Evolutionary conservation across 2,797 vertebrate species (phyloP).

Genomic region (Odontamblyopus lacepedii): DNA sequence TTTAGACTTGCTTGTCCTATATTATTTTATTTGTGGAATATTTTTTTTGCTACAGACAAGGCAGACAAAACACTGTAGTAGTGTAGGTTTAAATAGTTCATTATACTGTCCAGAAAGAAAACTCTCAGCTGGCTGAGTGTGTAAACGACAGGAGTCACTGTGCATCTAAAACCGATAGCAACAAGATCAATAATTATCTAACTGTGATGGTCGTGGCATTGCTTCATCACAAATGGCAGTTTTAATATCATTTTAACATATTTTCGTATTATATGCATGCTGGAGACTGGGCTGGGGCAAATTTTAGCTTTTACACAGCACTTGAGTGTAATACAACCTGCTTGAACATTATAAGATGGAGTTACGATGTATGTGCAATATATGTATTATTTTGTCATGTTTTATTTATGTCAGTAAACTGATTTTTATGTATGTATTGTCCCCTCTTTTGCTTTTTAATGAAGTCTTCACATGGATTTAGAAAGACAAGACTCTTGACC

Average conservation of each 20-base stretch:
- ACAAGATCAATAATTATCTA: constrained; percentile 54
- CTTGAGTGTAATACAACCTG: constrained; percentile 70
- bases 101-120: constrained; percentile 50
- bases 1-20: constrained; percentile 47
- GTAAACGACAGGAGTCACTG: constrained; percentile 29
- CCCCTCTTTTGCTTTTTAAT: constrained; percentile 59
- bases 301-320: constrained; percentile 27
- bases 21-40: constrained; percentile 66
- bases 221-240: constrained; percentile 34
- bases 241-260: constrained; percentile 58
- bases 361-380: constrained; percentile 70
- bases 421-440: constrained; percentile 18
- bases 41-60: constrained; percentile 68
- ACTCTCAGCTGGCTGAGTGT: constrained; percentile 79
- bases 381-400: constrained; percentile 64
- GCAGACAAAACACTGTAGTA: constrained; percentile 47
- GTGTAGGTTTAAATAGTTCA: constrained; percentile 13
- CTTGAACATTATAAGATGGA: constrained; percentile 65
- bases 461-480: constrained; percentile 60
- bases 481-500: constrained; percentile 63
- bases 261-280: constrained; percentile 40
- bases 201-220: constrained; percentile 19
- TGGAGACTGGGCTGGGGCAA: constrained; percentile 26
- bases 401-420: constrained; percentile 48
- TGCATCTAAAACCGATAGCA: constrained; percentile 16